Base-by-base conservation (phyloP, 1,140 invertebrate genomes). In the Zaprionus ornatus region DNA sequence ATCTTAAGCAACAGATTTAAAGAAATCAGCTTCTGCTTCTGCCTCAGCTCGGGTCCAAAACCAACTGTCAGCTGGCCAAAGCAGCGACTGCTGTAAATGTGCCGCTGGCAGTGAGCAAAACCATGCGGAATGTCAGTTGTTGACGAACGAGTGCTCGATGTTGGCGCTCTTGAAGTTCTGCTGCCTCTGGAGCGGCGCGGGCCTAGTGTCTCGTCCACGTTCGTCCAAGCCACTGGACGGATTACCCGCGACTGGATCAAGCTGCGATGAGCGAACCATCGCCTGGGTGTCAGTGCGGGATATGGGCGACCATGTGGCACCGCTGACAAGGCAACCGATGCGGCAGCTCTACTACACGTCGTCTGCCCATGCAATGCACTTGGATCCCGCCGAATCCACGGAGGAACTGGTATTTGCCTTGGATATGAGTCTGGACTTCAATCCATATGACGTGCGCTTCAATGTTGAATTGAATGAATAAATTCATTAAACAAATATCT, bases 381-480 rank as follows among this genome's bases (percentile, higher is more conserved):
- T 63, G 57, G 70, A 61, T 17, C 25, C 25, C 29, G 40, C 35
- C 27, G 50, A 25, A 1, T 54, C 61, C 9, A 19, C 21, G 27
- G 59, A 66, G 4, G 64, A 79, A 19, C 17, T 72, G 15, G 23
- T 68, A 10, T 60, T 67, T 37, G 35, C 40, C 12, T 73, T 79
- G 40, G 63, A 86, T 56, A 82, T 82, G 79, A 76, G 19, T 25
- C 27, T 82, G 32, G 75, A 85, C 25, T 75, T 85, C 10, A 67
- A 85, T 76, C 82, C 82, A 4, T 86, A 86, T 37, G 82, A 86
- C 74, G 55, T 54, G 17, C 60, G 82, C 12, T 86, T 84, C 4
- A 63, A 29, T 32, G 27, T 71, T 3, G 27, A 65, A 19, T 17
- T 54, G 25, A 37, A 15, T 25, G 13, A 60, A 27, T 48, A n/a